Evolutionary conservation across 1,140 invertebrate genomes (phyloP).

Genomic region (Akabosia matsudoensis): DNA sequence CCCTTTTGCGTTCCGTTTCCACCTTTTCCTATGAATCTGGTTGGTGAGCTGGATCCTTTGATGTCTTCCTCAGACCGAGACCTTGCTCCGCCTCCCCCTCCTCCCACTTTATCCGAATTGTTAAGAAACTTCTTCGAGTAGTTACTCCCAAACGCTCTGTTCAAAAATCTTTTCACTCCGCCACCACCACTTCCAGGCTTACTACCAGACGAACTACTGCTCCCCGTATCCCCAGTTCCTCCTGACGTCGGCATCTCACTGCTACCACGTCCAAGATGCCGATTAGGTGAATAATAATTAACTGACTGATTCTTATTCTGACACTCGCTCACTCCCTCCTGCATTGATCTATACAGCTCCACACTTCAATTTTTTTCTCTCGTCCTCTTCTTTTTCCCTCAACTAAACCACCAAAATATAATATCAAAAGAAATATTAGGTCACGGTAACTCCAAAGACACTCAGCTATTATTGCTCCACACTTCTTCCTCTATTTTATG

Average conservation of each 20-base stretch:
- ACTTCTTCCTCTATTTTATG: too few relatives aligned
- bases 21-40: background rate
- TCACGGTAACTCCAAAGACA: background rate
- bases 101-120: background rate
- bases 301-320: background rate
- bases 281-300: too few relatives aligned
- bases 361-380: too few relatives aligned
- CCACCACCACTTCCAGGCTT: background rate
- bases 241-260: conserved; percentile 1
- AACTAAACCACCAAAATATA: too few relatives aligned
- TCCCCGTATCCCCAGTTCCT: background rate
- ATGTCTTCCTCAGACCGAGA: background rate
- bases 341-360: background rate
- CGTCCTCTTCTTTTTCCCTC: too few relatives aligned
- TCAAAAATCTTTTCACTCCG: conserved; percentile 3
- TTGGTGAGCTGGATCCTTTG: background rate
- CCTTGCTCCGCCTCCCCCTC: background rate
- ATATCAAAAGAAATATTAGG: background rate
- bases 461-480: too few relatives aligned
- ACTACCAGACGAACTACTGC: background rate
- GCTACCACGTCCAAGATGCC: background rate
- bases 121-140: conserved; percentile 13
- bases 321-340: background rate
- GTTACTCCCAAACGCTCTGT: background rate
- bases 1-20: background rate